Evolutionary conservation across 2,113 vertebrate species (phyloP).

Genomic region (Menura novaehollandiae): DNA sequence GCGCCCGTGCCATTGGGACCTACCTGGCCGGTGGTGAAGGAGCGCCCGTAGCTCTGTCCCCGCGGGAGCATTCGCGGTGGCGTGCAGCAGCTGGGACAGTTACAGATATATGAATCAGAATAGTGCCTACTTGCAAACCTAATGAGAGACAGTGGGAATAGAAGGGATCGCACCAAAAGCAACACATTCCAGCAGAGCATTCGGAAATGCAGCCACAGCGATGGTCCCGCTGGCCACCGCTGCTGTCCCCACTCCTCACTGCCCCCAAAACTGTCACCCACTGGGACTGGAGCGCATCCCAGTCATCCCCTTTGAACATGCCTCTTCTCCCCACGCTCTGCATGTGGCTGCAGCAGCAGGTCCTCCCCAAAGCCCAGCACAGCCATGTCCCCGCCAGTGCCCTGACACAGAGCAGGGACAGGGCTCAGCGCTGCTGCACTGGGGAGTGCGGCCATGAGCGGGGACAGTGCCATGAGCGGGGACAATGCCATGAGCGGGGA

Average conservation of each 20-base stretch:
- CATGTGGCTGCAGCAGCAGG: neutral
- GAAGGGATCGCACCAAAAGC: slow-evolving; percentile 4
- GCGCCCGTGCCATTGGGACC: fast-evolving
- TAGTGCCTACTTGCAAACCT: slow-evolving; percentile 77
- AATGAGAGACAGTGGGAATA: slow-evolving; percentile 63
- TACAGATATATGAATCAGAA: slow-evolving; percentile 86
- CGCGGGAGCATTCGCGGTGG: slow-evolving; percentile 87
- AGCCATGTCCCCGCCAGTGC: fast-evolving
- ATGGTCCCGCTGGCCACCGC: fast-evolving
- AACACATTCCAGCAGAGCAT: slow-evolving; percentile 16
- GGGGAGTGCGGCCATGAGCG: fast-evolving
- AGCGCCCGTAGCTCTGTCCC: slow-evolving; percentile 89
- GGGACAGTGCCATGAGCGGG: neutral
- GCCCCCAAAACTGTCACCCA: neutral
- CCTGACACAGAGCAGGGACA: neutral
- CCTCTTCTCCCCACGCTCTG: neutral
- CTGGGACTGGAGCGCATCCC: neutral
- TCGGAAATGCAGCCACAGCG: neutral
- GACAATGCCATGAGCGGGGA: fast-evolving
- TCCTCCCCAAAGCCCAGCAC: neutral
- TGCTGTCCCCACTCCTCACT: neutral
- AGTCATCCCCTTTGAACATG: neutral
- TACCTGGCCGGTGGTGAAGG: slow-evolving; percentile 97
- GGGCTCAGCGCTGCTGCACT: fast-evolving
- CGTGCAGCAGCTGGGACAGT: slow-evolving; percentile 83